These are phyloP conservation scores for Julus scandinavius DNA, from an alignment of 2,888 invertebrate species.

Conservation along the genomic window DNA sequence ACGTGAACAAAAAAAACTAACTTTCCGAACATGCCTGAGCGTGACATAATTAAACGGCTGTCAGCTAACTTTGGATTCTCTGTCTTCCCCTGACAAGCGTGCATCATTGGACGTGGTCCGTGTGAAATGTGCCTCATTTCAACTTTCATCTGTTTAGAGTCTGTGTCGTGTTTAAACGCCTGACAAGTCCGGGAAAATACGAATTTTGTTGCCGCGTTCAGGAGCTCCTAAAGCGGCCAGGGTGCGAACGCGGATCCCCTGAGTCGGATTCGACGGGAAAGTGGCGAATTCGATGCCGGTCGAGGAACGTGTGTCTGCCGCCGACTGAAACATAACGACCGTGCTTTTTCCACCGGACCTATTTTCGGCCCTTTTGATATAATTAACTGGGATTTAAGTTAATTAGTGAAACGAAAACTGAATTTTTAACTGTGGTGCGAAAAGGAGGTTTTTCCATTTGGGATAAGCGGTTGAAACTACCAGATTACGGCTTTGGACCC, in stretches of 20 bases:
- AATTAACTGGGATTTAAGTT: background rate
- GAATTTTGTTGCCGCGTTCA: background rate
- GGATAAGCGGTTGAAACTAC: background rate
- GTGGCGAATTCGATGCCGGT: background rate
- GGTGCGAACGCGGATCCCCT: background rate
- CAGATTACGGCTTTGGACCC: background rate
- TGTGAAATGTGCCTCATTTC: background rate
- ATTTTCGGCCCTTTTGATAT: background rate
- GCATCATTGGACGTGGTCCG: background rate
- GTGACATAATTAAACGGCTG: constrained; percentile 39
- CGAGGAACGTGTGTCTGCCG: background rate
- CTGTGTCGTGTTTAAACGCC: background rate
- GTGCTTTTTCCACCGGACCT: background rate
- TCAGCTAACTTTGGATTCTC: background rate
- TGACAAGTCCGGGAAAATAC: background rate
- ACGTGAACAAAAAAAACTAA: background rate
- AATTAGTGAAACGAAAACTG: background rate
- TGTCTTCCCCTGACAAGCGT: constrained; percentile 30
- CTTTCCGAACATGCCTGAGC: background rate
- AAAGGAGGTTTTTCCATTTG: background rate
- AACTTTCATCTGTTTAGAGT: background rate
- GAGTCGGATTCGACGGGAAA: background rate
- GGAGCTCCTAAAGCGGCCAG: background rate
- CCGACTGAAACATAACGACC: background rate
- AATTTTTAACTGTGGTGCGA: background rate